Conservation (phyloP, 2,113 vertebrate species). For the Catharus bicknelli region DNA sequence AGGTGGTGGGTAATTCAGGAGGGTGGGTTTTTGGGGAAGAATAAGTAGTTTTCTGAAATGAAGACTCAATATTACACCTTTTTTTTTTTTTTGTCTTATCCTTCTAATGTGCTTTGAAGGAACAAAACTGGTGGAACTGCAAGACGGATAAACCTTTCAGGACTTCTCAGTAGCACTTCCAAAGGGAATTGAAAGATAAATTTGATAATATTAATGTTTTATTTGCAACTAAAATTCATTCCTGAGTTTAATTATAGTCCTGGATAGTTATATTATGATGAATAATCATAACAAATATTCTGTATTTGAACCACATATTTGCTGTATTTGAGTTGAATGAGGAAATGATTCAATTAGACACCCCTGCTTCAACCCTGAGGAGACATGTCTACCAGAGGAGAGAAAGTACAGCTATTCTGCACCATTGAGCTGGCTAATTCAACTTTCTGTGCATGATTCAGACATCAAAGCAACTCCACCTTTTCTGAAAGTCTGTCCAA, state of each 20-base stretch:
- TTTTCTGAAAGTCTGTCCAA: neutral
- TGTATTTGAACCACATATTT: neutral
- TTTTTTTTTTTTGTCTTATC: neutral
- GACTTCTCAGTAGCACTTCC: neutral
- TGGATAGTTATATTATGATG: neutral
- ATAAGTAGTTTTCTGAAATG: neutral
- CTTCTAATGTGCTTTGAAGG: neutral
- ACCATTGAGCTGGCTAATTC: conserved; percentile 29
- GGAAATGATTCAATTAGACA: neutral
- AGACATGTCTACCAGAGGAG: neutral
- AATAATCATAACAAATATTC: neutral
- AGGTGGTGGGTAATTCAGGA: neutral
- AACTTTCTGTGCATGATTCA: neutral
- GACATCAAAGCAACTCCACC: neutral
- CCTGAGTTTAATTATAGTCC: neutral
- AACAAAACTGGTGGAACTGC: neutral
- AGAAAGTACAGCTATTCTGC: conserved; percentile 1
- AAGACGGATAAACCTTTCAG: neutral
- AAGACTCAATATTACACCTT: neutral
- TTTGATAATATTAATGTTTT: neutral
- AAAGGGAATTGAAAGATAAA: neutral
- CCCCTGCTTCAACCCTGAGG: neutral
- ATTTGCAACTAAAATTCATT: neutral
- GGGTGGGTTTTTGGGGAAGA: neutral
- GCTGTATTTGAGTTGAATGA: neutral